Conservation (phyloP, 2,113 vertebrate species). For the Bubo scandiacus region DNA sequence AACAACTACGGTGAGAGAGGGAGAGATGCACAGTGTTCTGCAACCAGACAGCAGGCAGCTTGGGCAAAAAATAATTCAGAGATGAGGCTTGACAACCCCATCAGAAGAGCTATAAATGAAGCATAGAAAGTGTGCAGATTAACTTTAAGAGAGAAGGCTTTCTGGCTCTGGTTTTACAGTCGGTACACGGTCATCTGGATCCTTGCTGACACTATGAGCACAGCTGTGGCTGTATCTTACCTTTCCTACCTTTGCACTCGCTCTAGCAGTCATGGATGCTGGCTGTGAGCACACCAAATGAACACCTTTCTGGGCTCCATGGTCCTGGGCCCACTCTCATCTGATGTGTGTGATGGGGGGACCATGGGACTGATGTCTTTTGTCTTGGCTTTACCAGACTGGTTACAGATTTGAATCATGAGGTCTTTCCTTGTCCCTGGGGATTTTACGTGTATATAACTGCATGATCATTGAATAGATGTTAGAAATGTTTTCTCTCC, state of each 20-base stretch:
- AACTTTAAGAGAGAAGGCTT: not conserved
- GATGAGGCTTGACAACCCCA: not conserved
- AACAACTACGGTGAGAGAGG: not conserved
- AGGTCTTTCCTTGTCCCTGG: not conserved
- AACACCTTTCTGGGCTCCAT: not conserved
- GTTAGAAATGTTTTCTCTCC: conserved; percentile 3
- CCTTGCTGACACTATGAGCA: not conserved
- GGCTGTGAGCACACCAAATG: not conserved
- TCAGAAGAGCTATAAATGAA: not conserved
- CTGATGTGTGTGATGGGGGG: not conserved
- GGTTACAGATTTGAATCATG: not conserved
- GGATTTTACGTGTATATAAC: conserved; percentile 6
- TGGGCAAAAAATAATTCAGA: not conserved
- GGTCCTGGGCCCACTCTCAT: not conserved
- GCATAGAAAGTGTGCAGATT: not conserved
- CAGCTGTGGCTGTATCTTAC: not conserved
- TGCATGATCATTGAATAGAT: conserved; percentile 36
- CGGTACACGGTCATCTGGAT: not conserved
- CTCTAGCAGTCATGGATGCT: not conserved
- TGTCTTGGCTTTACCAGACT: not conserved
- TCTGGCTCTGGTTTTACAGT: not conserved
- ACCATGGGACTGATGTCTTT: not conserved
- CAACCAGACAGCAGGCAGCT: not conserved
- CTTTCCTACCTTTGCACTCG: not conserved
- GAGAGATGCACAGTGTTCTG: not conserved